Base-by-base conservation (phyloP, 2,888 invertebrate species). In the Hofmannophila pseudospretella region DNA sequence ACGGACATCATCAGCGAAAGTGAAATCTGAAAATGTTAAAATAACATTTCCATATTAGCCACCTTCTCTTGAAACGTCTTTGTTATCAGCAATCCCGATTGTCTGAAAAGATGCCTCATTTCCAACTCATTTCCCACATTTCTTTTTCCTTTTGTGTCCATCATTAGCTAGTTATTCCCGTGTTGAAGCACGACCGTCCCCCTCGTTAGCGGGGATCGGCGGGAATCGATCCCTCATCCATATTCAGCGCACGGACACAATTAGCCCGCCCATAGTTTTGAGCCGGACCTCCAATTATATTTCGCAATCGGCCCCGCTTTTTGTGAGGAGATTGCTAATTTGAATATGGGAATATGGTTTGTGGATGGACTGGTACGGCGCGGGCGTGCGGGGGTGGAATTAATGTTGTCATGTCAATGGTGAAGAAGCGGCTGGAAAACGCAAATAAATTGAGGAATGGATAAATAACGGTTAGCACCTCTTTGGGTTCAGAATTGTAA, bases 241-340 rank as follows among this genome's bases (percentile, higher is more conserved):
- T 80, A 80, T 80, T 80, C 78, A 71, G 41, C 38, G 43, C 61
- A 64, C 60, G 66, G 63, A 67, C 68, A 67, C 76, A 78, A 79
- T 80, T 80, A 79, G 75, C 61, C 53, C 54, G 59, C 47, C 58
- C 55, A 59, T 60, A 64, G 64, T 66, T 60, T 57, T 59, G 58
- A 63, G 61, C 52, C 64, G 54, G 57, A 56, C 67, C 62, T 65
- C 68, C 78, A 75, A 79, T 80, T 76, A 79, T 75, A 76, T 71
- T 68, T 68, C 62, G 58, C 66, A 64, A 65, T 54, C 54, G 63
- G 50, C 53, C 51, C 54, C 54, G 68, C 59, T 75, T 76, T 79
- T 79, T 75, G 67, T 60, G 48, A 52, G 52, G 47, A 52, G 53
- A 44, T 36, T 44, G 46, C 52, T 49, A 49, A 64, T 74, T 71